phyloP scores from a whole-genome alignment of 2,888 invertebrate genomes.

The Heliconius aoede region DNA sequence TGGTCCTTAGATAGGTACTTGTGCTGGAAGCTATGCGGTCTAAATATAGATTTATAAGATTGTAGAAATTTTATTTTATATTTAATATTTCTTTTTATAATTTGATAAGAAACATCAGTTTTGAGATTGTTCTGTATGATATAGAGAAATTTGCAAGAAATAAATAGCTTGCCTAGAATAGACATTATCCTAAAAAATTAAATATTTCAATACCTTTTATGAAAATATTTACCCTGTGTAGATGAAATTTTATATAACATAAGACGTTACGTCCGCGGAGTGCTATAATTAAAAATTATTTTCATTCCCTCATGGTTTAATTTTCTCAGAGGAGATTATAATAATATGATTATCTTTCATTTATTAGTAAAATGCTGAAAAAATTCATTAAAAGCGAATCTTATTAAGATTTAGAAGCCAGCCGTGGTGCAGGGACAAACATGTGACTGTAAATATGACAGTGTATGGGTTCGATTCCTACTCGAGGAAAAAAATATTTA shows the following conservation, averaged over 20 bases:
- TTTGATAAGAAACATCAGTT: no score
- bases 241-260: conserved; percentile 10
- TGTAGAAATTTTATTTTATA: background rate
- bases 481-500: background rate
- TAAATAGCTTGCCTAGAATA: background rate
- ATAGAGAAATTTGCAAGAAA: background rate
- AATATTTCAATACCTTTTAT: background rate
- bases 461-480: background rate
- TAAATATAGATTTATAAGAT: conserved; percentile 13
- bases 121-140: no score
- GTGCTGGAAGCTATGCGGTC: background rate
- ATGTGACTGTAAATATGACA: background rate
- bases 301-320: background rate
- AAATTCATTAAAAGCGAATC: background rate
- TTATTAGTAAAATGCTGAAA: conserved; percentile 3
- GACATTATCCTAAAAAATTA: background rate
- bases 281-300: conserved; percentile 2
- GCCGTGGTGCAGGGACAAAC: background rate
- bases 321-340: conserved; percentile 1
- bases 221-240: background rate
- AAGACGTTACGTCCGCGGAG: background rate
- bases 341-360: background rate
- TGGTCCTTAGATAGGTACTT: background rate
- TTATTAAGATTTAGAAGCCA: background rate
- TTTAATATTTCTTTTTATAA: background rate